Percentiles rank a stretch among this genome's conserved stretches.
Evolutionary conservation across 2,113 vertebrate species (phyloP).

Genomic region (Pterocles gutturalis): DNA sequence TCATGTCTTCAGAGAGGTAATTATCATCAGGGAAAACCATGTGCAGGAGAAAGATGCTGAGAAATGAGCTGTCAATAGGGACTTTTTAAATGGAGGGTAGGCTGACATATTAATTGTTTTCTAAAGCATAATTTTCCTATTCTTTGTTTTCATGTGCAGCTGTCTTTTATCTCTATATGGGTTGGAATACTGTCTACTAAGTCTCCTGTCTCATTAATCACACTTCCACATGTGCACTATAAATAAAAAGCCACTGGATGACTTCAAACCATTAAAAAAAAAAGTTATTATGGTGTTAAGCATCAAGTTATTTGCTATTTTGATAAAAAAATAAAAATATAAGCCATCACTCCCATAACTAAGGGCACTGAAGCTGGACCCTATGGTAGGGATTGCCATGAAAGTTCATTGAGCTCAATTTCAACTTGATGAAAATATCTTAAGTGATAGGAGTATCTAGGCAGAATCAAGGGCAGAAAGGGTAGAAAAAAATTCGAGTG

Average conservation of each 20-base stretch:
- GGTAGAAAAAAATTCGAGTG: neutral
- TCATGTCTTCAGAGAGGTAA: neutral
- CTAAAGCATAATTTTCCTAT: neutral
- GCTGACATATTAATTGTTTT: neutral
- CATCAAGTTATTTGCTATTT: neutral
- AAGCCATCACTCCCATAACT: neutral
- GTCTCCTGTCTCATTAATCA: neutral
- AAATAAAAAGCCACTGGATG: neutral
- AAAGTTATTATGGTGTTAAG: neutral
- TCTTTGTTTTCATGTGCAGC: neutral
- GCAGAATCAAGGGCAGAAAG: neutral
- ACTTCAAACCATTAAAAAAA: neutral
- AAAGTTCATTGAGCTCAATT: neutral
- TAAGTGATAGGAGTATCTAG: neutral
- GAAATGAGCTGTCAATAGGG: neutral
- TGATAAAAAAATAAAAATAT: neutral
- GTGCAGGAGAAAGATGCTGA: neutral
- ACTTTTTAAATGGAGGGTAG: neutral
- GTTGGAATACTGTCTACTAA: neutral
- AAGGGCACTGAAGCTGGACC: neutral
- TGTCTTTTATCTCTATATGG: neutral
- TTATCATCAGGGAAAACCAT: neutral
- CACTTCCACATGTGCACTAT: neutral
- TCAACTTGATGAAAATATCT: neutral
- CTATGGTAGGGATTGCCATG: fast-evolving